Percentiles rank a stretch among this genome's conserved stretches.
These are phyloP conservation scores for Muscidifurax raptorellus DNA, from an alignment of 1,140 invertebrate species.

Conservation along the genomic window DNA sequence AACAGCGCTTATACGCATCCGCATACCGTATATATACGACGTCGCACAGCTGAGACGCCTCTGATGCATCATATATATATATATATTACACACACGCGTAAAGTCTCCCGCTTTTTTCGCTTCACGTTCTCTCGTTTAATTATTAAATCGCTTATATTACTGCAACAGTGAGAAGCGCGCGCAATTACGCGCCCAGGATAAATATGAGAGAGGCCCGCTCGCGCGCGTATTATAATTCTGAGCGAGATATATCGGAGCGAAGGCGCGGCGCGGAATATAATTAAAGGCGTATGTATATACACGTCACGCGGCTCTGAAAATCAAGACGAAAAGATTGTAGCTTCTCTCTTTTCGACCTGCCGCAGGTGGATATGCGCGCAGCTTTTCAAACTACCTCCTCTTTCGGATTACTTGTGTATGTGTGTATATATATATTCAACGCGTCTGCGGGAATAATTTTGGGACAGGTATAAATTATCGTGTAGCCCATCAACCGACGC, in stretches of 20 bases:
- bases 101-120: not conserved
- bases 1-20: too few relatives aligned
- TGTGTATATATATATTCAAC: too few relatives aligned
- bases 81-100: not conserved
- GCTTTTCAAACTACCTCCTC: not conserved
- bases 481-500: too few relatives aligned
- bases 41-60: too few relatives aligned
- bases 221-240: not conserved
- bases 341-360: not conserved
- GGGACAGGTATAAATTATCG: too few relatives aligned
- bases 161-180: not conserved
- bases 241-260: not conserved
- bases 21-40: too few relatives aligned
- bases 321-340: not conserved
- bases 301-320: not conserved
- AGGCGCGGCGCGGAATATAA: constrained; percentile 7
- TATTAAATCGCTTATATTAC: constrained; percentile 12
- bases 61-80: too few relatives aligned
- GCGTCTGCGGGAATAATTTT: too few relatives aligned
- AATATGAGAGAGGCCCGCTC: constrained; percentile 20
- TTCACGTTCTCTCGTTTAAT: not conserved
- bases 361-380: too few relatives aligned
- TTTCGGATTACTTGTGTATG: too few relatives aligned
- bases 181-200: constrained; percentile 6
- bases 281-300: not conserved